Evolutionary conservation across 1,140 invertebrate species (phyloP).

Genomic region (Forficula auricularia): DNA sequence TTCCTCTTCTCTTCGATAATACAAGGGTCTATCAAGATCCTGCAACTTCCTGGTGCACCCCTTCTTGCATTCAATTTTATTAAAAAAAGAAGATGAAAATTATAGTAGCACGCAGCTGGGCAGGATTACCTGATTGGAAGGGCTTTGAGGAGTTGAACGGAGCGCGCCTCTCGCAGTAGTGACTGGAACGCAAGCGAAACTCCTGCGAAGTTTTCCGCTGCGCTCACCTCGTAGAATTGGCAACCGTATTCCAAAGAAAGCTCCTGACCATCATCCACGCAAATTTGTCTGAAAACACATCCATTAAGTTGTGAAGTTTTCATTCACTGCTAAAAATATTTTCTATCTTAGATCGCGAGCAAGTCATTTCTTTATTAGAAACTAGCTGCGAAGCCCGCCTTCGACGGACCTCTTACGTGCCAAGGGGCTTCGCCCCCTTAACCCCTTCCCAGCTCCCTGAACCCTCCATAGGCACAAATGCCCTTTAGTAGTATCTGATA

Average conservation of each 20-base stretch:
- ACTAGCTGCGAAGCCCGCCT: too few relatives aligned
- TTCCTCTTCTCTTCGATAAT: too few relatives aligned
- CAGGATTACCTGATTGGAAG: constrained; percentile 37
- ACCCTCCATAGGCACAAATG: too few relatives aligned
- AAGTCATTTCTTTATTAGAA: not conserved
- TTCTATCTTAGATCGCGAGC: too few relatives aligned
- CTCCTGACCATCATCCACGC: constrained; percentile 64
- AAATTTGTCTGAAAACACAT: constrained; percentile 40
- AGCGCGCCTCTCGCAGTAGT: constrained; percentile 50
- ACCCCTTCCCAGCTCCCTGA: too few relatives aligned
- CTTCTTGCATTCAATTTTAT: too few relatives aligned
- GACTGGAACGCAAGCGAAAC: constrained; percentile 64
- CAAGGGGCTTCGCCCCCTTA: too few relatives aligned
- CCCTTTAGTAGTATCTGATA: too few relatives aligned
- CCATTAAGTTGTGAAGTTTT: too few relatives aligned
- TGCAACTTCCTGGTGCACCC: not conserved
- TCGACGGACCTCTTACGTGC: too few relatives aligned
- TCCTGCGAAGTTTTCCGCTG: constrained; percentile 59
- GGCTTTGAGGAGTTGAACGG: constrained; percentile 48
- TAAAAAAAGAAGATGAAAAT: not conserved
- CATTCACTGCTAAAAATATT: too few relatives aligned
- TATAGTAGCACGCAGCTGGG: not conserved
- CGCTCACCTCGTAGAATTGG: constrained; percentile 72
- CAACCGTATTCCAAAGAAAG: constrained; percentile 57
- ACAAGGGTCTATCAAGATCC: not conserved